These are phyloP conservation scores for Brachyhypopomus occidentalis DNA, from an alignment of 2,113 vertebrate genomes.

Conservation along the genomic window DNA sequence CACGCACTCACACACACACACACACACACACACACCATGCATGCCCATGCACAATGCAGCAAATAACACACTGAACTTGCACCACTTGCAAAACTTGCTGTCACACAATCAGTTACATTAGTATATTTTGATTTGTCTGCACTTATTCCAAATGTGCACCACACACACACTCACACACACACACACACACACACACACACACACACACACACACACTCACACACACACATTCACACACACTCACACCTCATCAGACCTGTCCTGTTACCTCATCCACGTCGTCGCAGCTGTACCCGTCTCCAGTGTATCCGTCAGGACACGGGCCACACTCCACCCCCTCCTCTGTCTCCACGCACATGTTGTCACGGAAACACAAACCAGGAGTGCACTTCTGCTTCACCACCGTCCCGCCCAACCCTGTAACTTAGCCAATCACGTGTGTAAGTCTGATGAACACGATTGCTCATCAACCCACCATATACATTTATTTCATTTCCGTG, in stretches of 20 bases:
- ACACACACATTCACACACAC: not conserved
- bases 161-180: constrained; percentile 72
- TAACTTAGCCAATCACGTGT: constrained; percentile 19
- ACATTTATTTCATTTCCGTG: no score
- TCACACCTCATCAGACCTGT: not conserved
- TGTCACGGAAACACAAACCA: constrained; percentile 87
- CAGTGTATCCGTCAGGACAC: constrained; percentile 91
- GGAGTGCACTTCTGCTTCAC: constrained; percentile 79
- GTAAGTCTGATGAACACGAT: not conserved
- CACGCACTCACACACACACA: not conserved
- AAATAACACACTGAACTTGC: no score
- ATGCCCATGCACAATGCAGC: no score
- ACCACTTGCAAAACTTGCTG: no score
- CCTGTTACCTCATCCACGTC: constrained; percentile 90
- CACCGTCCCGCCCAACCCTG: constrained; percentile 71
- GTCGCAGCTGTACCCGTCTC: constrained; percentile 91
- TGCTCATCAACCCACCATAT: not conserved
- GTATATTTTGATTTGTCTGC: no score
- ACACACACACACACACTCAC: not conserved
- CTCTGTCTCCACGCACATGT: constrained; percentile 82
- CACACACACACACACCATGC: constrained; percentile 56
- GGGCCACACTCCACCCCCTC: constrained; percentile 89
- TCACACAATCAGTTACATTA: no score
- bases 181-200: constrained; percentile 12
- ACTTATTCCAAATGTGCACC: no score